Percentiles rank a stretch among this genome's conserved stretches.
phyloP scores from a whole-genome alignment of 2,113 vertebrate genomes.

The Trinectes maculatus region DNA sequence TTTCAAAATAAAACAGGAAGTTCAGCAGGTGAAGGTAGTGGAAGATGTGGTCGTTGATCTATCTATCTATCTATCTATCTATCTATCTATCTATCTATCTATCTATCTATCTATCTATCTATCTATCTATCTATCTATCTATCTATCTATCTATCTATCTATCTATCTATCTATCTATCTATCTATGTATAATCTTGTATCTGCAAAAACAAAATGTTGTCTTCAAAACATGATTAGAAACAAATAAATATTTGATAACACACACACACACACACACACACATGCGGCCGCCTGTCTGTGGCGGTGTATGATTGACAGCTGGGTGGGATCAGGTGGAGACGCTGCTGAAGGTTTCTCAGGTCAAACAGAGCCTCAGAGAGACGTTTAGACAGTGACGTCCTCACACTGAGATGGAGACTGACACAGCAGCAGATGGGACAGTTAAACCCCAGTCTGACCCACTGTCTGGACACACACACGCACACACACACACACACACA shows the following conservation, averaged over 20 bases:
- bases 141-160: too few species aligned
- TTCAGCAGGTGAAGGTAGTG: too few species aligned
- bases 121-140: too few species aligned
- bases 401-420: background rate
- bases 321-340: slow-evolving; percentile 49
- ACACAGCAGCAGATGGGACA: slow-evolving; percentile 43
- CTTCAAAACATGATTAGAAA: too few species aligned
- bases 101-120: too few species aligned
- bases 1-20: too few species aligned
- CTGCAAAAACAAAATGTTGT: too few species aligned
- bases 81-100: too few species aligned
- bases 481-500: slow-evolving; percentile 20
- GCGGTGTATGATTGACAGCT: slow-evolving; percentile 39
- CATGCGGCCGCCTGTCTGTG: slow-evolving; percentile 1
- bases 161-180: background rate
- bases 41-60: too few species aligned
- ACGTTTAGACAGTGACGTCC: slow-evolving; percentile 36
- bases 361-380: slow-evolving; percentile 32
- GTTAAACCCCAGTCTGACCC: slow-evolving; percentile 26
- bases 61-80: too few species aligned
- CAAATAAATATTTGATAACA: too few species aligned
- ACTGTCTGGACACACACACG: background rate
- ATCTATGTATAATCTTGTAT: too few species aligned
- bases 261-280: slow-evolving; percentile 12
- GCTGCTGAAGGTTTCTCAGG: slow-evolving; percentile 40